Evolutionary conservation across 2,797 vertebrate species (phyloP).

Genomic region (Danionella dracula): DNA sequence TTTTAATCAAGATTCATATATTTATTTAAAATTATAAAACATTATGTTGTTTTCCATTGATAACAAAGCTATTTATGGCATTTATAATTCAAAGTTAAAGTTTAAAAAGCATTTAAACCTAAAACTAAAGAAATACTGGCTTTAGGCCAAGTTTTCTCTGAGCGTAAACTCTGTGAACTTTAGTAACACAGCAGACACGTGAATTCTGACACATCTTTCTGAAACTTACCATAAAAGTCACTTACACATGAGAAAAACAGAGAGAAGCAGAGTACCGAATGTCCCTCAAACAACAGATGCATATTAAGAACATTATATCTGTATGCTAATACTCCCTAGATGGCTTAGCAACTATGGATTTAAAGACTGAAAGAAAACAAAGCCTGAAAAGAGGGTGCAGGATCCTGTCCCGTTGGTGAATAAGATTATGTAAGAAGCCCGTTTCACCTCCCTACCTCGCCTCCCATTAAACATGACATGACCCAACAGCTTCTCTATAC

Average conservation of each 20-base stretch:
- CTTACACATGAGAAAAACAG: background rate
- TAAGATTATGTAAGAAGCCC: conserved; percentile 7
- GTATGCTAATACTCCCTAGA: no score
- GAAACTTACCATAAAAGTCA: background rate
- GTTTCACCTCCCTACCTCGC: conserved; percentile 13
- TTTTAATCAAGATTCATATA: no score
- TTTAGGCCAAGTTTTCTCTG: background rate
- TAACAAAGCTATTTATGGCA: no score
- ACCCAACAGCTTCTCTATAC: background rate
- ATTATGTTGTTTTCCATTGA: no score
- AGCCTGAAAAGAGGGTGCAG: background rate
- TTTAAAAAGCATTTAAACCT: no score
- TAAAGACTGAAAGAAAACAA: background rate
- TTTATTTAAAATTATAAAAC: no score
- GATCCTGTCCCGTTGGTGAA: conserved; percentile 1
- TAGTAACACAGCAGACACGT: conserved; percentile 1
- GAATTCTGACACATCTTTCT: conserved; percentile 4
- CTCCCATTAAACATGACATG: background rate
- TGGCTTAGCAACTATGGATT: no score
- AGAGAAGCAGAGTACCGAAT: background rate
- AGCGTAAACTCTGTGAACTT: conserved; percentile 1
- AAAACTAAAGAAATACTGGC: background rate
- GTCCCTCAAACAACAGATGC: background rate
- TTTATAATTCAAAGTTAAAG: no score
- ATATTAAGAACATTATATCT: no score